Evolutionary conservation across 2,888 invertebrate genomes (phyloP).

Genomic region (Resseliella maxima): DNA sequence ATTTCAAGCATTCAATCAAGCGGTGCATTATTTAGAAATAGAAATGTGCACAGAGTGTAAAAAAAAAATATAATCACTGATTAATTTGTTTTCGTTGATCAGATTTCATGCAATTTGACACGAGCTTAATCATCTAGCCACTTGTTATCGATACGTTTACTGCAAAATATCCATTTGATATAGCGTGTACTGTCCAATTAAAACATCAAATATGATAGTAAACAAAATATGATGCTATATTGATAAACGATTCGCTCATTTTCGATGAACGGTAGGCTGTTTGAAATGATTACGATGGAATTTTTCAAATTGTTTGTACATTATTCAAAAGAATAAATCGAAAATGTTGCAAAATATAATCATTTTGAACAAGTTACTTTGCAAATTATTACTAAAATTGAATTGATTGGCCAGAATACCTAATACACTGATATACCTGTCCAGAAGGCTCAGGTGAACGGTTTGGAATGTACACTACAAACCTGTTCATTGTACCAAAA

Average conservation of each 20-base stretch:
- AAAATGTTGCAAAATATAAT: not conserved
- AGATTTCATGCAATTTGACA: not conserved
- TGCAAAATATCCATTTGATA: not conserved
- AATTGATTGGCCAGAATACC: not conserved
- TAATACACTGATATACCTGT: not conserved
- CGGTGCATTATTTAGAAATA: not conserved
- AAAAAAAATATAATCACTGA: not conserved
- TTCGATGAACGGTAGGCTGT: not conserved
- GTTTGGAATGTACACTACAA: not conserved
- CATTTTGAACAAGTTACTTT: not conserved
- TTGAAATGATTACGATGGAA: not conserved
- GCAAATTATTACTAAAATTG: not conserved
- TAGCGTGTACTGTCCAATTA: not conserved
- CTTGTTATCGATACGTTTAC: constrained; percentile 16
- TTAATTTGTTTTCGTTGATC: constrained; percentile 35
- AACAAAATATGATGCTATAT: not conserved
- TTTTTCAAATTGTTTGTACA: not conserved
- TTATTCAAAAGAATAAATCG: not conserved
- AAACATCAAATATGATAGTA: constrained; percentile 22
- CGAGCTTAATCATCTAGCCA: constrained; percentile 32
- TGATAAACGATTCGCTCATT: not conserved
- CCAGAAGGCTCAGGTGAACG: not conserved
- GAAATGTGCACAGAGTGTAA: not conserved
- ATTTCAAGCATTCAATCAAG: not conserved
- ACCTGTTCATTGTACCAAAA: not conserved